phyloP scores from a whole-genome alignment of 2,797 vertebrate genomes.

The Poecile montanus region DNA sequence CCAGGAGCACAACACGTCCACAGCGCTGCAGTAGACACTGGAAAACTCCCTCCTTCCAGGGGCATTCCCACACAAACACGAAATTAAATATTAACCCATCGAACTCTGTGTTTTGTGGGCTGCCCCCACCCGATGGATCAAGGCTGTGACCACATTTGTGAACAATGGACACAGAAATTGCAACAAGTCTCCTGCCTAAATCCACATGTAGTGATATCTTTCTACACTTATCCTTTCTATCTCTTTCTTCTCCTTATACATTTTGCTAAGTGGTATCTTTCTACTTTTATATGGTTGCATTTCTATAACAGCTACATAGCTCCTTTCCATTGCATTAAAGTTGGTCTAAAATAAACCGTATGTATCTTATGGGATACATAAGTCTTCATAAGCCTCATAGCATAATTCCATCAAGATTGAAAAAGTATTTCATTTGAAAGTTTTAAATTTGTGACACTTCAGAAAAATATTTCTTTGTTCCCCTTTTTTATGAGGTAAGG shows the following conservation, averaged over 20 bases:
- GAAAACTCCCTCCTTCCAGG: neutral
- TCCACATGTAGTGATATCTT: neutral
- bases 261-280: neutral
- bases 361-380: neutral
- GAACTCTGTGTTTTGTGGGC: neutral
- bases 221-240: neutral
- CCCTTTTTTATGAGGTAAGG: neutral
- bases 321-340: neutral
- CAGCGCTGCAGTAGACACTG: no score
- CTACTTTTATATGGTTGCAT: neutral
- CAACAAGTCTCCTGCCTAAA: neutral
- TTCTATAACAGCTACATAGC: neutral
- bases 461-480: neutral
- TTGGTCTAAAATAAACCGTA: neutral
- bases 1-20: no score
- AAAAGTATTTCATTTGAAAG: neutral
- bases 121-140: fast-evolving
- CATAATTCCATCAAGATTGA: neutral
- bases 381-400: neutral
- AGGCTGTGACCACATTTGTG: neutral
- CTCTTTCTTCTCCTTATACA: neutral
- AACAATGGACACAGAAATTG: neutral
- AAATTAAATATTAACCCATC: fast-evolving
- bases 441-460: neutral
- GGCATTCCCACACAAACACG: neutral